These are phyloP conservation scores for Eucidaris tribuloides DNA, from an alignment of 35 echinoderm and acorn worm species.

Conservation along the genomic window DNA sequence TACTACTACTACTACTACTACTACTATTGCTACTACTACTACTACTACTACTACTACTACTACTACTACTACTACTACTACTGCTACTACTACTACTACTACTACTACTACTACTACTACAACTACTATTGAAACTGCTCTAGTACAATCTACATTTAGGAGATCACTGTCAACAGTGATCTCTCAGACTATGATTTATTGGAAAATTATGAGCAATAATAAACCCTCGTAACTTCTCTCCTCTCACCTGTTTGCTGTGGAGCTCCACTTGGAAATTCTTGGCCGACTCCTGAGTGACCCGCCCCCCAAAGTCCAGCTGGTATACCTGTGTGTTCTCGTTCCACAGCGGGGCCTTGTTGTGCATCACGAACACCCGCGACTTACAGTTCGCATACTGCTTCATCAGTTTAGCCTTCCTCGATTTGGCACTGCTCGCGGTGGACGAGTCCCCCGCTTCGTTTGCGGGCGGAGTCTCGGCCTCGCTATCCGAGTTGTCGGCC, in stretches of 20 bases:
- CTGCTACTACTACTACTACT: too few species aligned
- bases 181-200: too few species aligned
- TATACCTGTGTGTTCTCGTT: slow-evolving; percentile 96
- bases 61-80: too few species aligned
- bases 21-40: too few species aligned
- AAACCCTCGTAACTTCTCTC: too few species aligned
- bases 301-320: slow-evolving; percentile 97
- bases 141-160: too few species aligned
- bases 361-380: slow-evolving; percentile 84
- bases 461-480: slow-evolving; percentile 54
- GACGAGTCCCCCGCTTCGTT: slow-evolving; percentile 52
- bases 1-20: too few species aligned
- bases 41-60: too few species aligned
- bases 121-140: too few species aligned
- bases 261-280: slow-evolving; percentile 99
- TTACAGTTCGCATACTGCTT: slow-evolving; percentile 84
- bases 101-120: too few species aligned
- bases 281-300: slow-evolving; percentile 95
- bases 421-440: slow-evolving; percentile 62
- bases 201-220: too few species aligned
- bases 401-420: slow-evolving; percentile 82
- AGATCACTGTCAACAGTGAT: too few species aligned
- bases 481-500: slow-evolving; percentile 83
- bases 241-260: slow-evolving; percentile 91
- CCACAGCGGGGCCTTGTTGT: slow-evolving; percentile 98